Percentiles rank a stretch among this genome's conserved stretches.
Conservation (phyloP, 2,797 vertebrate species). For the Myotis pilosus region DNA sequence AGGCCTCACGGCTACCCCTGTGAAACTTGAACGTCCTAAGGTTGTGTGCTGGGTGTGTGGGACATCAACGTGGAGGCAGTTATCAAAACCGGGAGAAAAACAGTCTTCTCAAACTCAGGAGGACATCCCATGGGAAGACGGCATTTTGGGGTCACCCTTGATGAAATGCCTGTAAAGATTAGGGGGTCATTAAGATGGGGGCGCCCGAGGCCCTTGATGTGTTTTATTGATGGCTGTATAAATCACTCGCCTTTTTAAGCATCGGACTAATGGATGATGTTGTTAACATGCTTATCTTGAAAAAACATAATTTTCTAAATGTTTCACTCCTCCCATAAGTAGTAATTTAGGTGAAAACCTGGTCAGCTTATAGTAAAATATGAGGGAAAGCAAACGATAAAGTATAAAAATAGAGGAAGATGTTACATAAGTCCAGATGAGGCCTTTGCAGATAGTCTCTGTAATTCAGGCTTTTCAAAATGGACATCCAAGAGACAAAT, state of each 20-base stretch:
- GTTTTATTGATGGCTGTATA: background rate
- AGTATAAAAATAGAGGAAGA: background rate
- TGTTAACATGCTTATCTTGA: constrained; percentile 21
- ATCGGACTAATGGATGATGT: background rate
- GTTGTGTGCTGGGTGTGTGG: background rate
- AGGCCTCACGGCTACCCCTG: accelerated
- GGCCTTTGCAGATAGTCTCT: background rate
- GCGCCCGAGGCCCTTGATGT: too few relatives aligned
- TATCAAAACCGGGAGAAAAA: background rate
- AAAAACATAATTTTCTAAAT: constrained; percentile 20
- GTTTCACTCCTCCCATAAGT: background rate
- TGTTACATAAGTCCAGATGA: background rate
- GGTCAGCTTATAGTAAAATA: background rate
- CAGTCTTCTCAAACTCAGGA: background rate
- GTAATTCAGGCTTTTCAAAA: background rate
- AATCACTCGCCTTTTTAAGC: background rate
- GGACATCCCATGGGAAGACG: background rate
- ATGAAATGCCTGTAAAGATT: background rate
- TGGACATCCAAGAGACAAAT: background rate
- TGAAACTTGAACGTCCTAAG: background rate
- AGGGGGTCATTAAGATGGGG: accelerated
- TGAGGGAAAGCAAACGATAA: background rate
- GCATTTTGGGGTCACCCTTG: background rate
- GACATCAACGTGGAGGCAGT: background rate
- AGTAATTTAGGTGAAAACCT: background rate